Percentiles rank a stretch among this genome's conserved stretches.
These are phyloP conservation scores for Cyclopterus lumpus DNA, from an alignment of 2,797 vertebrate genomes.

Conservation along the genomic window DNA sequence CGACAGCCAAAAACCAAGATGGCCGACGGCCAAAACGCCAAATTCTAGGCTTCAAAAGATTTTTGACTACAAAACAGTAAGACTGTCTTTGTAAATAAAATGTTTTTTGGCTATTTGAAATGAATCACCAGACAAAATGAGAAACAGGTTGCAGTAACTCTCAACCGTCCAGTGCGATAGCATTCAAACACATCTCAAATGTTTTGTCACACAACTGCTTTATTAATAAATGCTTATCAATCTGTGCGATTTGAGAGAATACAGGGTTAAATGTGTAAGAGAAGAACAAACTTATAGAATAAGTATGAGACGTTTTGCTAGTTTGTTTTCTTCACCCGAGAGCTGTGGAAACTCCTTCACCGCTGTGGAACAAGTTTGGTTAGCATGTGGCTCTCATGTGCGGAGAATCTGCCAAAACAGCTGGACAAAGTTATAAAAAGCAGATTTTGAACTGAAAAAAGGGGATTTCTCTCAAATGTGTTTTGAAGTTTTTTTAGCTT, in stretches of 20 bases:
- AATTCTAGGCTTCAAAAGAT: background rate
- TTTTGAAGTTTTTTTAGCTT: background rate
- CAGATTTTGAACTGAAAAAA: constrained; percentile 11
- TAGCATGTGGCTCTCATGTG: constrained; percentile 17
- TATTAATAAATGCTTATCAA: background rate
- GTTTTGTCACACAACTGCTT: background rate
- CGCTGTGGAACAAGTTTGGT: constrained; percentile 1
- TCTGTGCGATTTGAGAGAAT: background rate
- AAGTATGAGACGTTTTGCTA: background rate
- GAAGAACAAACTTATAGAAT: background rate
- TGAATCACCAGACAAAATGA: constrained; percentile 31
- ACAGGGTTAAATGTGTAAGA: background rate
- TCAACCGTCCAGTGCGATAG: constrained; percentile 38
- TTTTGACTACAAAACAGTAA: background rate
- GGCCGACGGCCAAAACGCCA: background rate
- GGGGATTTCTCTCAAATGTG: background rate
- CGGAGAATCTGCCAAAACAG: constrained; percentile 25
- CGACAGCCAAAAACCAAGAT: background rate
- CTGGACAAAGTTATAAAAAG: constrained; percentile 32
- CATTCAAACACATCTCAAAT: background rate
- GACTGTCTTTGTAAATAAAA: background rate
- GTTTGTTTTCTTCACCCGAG: background rate
- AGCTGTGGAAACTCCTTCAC: background rate
- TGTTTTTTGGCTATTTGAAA: constrained; percentile 19
- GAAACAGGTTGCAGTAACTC: constrained; percentile 18